Conservation (phyloP, 2,888 invertebrate genomes). For the Meghimatium bilineatum region DNA sequence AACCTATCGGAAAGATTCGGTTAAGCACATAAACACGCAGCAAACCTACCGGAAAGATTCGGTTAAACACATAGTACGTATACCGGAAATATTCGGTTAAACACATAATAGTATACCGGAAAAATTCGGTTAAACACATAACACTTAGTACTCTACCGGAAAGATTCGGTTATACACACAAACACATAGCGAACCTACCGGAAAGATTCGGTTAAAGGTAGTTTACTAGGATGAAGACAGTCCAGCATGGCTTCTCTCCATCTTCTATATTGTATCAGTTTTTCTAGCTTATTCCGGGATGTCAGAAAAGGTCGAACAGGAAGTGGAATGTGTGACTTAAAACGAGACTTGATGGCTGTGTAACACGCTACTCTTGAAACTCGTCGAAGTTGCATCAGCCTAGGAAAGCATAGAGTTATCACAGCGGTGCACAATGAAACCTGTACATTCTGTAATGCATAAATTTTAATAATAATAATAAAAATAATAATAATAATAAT, state of each 20-base stretch:
- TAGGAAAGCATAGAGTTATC: not conserved
- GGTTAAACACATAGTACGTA: too few species aligned
- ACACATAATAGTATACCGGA: too few species aligned
- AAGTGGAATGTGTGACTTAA: conserved; percentile 24
- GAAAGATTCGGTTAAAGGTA: conserved; percentile 28
- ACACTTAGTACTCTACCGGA: too few species aligned
- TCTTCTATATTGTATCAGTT: conserved; percentile 36
- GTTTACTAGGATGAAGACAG: conserved; percentile 27
- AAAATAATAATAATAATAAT: too few species aligned
- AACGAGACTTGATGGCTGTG: not conserved
- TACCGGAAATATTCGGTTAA: too few species aligned
- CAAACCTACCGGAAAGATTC: conserved; percentile 21
- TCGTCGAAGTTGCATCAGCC: not conserved
- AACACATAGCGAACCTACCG: not conserved
- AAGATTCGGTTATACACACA: too few species aligned
- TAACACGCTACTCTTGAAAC: not conserved
- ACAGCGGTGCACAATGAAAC: too few species aligned
- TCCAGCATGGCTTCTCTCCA: conserved; percentile 35
- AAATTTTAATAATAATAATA: too few species aligned
- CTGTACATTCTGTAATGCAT: too few species aligned
- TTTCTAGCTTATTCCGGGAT: not conserved
- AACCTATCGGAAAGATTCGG: too few species aligned
- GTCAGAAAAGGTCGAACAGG: not conserved
- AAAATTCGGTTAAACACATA: too few species aligned
- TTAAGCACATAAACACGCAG: not conserved